Conservation (phyloP, 2,113 vertebrate species). For the Rhea pennata region DNA sequence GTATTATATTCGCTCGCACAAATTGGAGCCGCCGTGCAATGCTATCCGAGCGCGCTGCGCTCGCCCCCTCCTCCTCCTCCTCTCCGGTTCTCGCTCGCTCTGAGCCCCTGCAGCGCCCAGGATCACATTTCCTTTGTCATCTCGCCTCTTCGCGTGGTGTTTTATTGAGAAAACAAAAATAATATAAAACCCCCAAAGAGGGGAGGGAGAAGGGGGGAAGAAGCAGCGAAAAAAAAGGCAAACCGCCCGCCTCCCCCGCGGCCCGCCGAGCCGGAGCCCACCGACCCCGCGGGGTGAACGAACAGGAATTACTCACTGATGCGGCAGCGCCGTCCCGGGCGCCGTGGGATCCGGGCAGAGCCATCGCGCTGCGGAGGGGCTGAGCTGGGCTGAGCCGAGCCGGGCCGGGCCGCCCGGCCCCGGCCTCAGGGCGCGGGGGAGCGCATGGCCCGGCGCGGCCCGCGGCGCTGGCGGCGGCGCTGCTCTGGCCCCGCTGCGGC, state of each 20-base stretch:
- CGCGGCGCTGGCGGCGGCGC: not conserved
- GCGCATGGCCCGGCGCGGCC: not conserved
- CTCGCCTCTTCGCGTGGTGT: slow-evolving; percentile 66
- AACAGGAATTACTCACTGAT: slow-evolving; percentile 42
- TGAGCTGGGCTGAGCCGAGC: too few relatives aligned
- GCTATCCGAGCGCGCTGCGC: slow-evolving; percentile 74
- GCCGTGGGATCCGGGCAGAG: not conserved
- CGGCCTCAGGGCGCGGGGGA: not conserved
- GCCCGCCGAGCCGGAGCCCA: slow-evolving; percentile 17
- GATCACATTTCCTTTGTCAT: slow-evolving; percentile 85
- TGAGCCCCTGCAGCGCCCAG: slow-evolving; percentile 73
- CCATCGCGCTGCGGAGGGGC: not conserved
- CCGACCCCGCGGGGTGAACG: slow-evolving; percentile 12
- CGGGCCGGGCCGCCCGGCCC: not conserved
- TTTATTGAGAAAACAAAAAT: slow-evolving; percentile 53
- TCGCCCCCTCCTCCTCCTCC: slow-evolving; percentile 58
- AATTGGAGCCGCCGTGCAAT: slow-evolving; percentile 77
- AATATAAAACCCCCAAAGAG: not conserved
- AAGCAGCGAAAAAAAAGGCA: not conserved
- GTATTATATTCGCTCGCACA: slow-evolving; percentile 77
- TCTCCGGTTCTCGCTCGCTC: slow-evolving; percentile 69
- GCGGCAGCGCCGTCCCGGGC: not conserved
- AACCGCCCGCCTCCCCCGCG: slow-evolving; percentile 28
- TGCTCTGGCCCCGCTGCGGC: slow-evolving; percentile 30
- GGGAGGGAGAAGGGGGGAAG: not conserved